Percentiles rank a stretch among this genome's conserved stretches.
These are phyloP conservation scores for Romanogobio albipinnatus DNA, from an alignment of 2,113 vertebrate species.

Conservation along the genomic window DNA sequence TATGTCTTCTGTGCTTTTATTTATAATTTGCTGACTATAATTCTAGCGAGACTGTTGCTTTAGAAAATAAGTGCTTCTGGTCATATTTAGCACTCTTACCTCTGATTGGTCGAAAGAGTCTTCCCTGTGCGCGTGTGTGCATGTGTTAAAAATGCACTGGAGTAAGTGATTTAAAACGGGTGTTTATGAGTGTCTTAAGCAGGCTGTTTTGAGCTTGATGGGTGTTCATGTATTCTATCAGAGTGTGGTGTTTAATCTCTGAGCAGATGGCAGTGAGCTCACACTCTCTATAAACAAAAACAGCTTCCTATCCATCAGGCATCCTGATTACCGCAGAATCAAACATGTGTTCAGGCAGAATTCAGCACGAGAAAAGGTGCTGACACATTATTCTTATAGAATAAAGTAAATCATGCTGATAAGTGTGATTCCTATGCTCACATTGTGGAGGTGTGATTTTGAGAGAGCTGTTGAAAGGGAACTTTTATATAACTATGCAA, in stretches of 20 bases:
- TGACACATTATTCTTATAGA: constrained; percentile 26
- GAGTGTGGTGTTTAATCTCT: constrained; percentile 41
- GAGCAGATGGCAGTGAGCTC: constrained; percentile 38
- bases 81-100: not conserved
- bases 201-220: constrained; percentile 41
- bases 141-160: not conserved
- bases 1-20: constrained; percentile 8
- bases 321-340: constrained; percentile 26
- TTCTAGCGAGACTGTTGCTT: not conserved
- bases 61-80: not conserved
- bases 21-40: constrained; percentile 7
- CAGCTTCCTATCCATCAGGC: constrained; percentile 47
- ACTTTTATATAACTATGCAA: constrained; percentile 6
- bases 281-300: constrained; percentile 45
- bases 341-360: constrained; percentile 37
- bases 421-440: not conserved
- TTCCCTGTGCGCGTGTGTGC: not conserved
- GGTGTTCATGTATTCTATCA: constrained; percentile 41
- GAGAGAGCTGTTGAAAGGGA: constrained; percentile 8
- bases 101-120: constrained; percentile 6
- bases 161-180: constrained; percentile 29
- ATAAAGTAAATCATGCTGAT: constrained; percentile 14
- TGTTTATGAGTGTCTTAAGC: constrained; percentile 41
- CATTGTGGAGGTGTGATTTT: not conserved
- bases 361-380: constrained; percentile 16